A percentile compares a stretch with the other conserved stretches of the same genome.
These are phyloP conservation scores for Hermaeophaga mercurialis DNA, from an alignment of 2,888 invertebrate genomes.

Conservation along the genomic window DNA sequence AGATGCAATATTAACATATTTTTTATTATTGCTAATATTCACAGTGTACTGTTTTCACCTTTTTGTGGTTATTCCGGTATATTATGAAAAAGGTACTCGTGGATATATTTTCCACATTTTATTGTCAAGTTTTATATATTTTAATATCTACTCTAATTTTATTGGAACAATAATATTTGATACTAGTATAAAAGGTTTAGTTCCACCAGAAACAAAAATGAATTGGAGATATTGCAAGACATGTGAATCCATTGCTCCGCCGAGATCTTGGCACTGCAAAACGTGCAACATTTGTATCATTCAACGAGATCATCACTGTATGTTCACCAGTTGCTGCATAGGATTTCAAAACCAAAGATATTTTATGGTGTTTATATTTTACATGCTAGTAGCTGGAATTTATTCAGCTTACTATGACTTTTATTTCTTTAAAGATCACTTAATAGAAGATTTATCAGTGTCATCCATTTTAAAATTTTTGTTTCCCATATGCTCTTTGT, in stretches of 20 bases:
- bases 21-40: conserved; percentile 65
- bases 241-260: conserved; percentile 78
- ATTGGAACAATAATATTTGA: conserved; percentile 76
- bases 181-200: conserved; percentile 70
- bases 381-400: conserved; percentile 72
- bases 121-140: conserved; percentile 71
- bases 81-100: conserved; percentile 63
- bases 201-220: conserved; percentile 56
- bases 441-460: conserved; percentile 62
- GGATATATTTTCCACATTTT: conserved; percentile 65
- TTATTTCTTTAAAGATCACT: conserved; percentile 66
- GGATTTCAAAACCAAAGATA: conserved; percentile 87
- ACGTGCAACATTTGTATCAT: conserved; percentile 83
- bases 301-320: conserved; percentile 88
- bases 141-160: conserved; percentile 80
- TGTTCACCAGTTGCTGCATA: conserved; percentile 86
- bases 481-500: conserved; percentile 74
- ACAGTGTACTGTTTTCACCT: conserved; percentile 75
- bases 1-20: conserved; percentile 52
- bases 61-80: conserved; percentile 74
- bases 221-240: conserved; percentile 79
- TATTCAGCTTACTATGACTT: conserved; percentile 74
- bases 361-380: conserved; percentile 77
- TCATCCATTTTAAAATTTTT: conserved; percentile 68
- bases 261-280: conserved; percentile 89